phyloP scores from a whole-genome alignment of 2,113 vertebrate species.

The Scatophagus argus region DNA sequence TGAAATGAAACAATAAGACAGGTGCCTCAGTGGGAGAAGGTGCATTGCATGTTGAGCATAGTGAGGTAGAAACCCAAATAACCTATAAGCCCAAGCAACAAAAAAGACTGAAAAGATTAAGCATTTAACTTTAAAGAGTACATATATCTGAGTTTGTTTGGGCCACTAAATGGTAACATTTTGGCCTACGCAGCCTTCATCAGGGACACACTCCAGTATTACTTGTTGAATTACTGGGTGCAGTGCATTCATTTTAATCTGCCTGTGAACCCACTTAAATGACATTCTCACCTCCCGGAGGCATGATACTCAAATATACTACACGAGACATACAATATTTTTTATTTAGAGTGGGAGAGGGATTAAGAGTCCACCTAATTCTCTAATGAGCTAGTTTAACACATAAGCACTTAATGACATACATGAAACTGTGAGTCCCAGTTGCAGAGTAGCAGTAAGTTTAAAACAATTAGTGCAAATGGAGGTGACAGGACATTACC shows the following conservation, averaged over 20 bases:
- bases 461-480: constrained; percentile 83
- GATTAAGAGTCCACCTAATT: constrained; percentile 27
- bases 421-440: constrained; percentile 23
- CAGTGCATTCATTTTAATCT: background rate
- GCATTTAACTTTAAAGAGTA: background rate
- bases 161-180: background rate
- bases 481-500: constrained; percentile 76
- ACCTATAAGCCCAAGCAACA: constrained; percentile 11
- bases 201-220: background rate
- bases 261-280: constrained; percentile 1
- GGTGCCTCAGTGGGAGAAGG: constrained; percentile 66
- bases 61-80: constrained; percentile 27
- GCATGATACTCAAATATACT: too few relatives aligned
- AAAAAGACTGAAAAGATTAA: background rate
- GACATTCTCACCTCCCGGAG: constrained; percentile 6
- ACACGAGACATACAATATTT: constrained; percentile 13
- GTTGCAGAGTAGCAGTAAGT: constrained; percentile 22
- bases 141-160: background rate
- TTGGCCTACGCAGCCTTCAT: background rate
- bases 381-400: constrained; percentile 36
- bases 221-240: background rate
- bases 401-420: constrained; percentile 36
- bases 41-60: constrained; percentile 6
- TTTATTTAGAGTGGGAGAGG: background rate
- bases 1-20: constrained; percentile 87